Conservation (phyloP, 2,888 invertebrate genomes). For the Amphipyra tragopoginis region DNA sequence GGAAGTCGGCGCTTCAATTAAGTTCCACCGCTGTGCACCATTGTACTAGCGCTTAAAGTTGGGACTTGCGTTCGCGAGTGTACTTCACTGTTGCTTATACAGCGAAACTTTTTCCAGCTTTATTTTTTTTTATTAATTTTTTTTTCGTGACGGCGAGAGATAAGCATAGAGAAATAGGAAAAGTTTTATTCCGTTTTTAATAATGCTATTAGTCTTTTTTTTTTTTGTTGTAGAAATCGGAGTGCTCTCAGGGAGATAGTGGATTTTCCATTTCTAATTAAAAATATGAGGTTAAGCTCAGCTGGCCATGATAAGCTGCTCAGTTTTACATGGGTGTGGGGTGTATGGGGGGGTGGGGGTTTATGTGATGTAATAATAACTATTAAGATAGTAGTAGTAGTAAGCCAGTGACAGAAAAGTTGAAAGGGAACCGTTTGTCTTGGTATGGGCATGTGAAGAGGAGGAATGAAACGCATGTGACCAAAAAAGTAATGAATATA, state of each 20-base stretch:
- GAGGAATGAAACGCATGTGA: no score
- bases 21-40: constrained; percentile 59
- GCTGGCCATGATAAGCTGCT: no score
- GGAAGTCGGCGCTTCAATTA: constrained; percentile 58
- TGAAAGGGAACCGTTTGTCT: no score
- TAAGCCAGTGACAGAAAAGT: no score
- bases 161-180: constrained; percentile 38
- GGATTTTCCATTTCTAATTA: constrained; percentile 11
- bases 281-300: constrained; percentile 3
- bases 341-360: no score
- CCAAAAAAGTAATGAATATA: no score
- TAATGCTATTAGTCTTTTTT: constrained; percentile 13
- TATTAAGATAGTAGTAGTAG: no score
- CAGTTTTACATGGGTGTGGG: no score
- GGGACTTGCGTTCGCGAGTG: constrained; percentile 57
- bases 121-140: constrained; percentile 28
- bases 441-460: no score
- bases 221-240: neutral
- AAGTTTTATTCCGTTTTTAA: constrained; percentile 46
- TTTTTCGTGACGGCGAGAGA: constrained; percentile 32
- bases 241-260: neutral
- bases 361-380: no score
- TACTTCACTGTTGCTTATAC: constrained; percentile 53
- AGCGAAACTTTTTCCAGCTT: constrained; percentile 46
- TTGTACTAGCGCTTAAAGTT: constrained; percentile 61